Percentiles rank a stretch among this genome's conserved stretches.
phyloP scores from a whole-genome alignment of 2,888 invertebrate species.

The Melitaea athalia region DNA sequence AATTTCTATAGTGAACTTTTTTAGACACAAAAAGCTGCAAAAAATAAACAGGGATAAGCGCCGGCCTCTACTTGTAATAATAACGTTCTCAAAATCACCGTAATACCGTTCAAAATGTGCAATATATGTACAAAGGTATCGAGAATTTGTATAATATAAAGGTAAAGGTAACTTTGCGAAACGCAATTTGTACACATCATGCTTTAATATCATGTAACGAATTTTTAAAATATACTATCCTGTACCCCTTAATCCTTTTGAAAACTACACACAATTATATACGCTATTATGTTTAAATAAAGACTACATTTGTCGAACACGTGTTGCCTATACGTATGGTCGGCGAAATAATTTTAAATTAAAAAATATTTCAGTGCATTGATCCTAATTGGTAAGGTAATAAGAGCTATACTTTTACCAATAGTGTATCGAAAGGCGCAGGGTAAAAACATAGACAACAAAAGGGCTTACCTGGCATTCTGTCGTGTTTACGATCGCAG shows the following conservation, averaged over 20 bases:
- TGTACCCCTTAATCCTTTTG: conserved; percentile 1
- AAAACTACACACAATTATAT: conserved; percentile 4
- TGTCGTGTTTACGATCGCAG: conserved; percentile 71
- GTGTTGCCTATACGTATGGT: conserved; percentile 7
- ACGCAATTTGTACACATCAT: conserved; percentile 30
- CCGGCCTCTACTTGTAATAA: not conserved
- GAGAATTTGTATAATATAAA: conserved; percentile 8
- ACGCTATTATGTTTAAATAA: not conserved
- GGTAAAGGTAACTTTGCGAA: conserved; percentile 21
- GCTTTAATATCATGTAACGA: conserved; percentile 27
- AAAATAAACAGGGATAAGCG: not conserved
- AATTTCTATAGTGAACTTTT: not conserved
- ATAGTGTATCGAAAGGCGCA: conserved; percentile 26
- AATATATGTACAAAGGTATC: conserved; percentile 4
- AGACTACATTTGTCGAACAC: conserved; percentile 14
- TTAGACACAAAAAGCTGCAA: no score
- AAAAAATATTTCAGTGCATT: conserved; percentile 2
- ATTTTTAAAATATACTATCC: conserved; percentile 19
- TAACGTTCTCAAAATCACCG: not conserved
- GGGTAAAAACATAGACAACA: conserved; percentile 50
- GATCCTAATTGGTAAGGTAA: conserved; percentile 3
- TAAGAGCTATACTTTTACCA: conserved; percentile 10
- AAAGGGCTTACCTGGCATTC: conserved; percentile 71
- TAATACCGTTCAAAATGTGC: not conserved
- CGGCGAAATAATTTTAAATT: conserved; percentile 15